Evolutionary conservation across 2,113 vertebrate genomes (phyloP).

Genomic region (Petroica traversi): DNA sequence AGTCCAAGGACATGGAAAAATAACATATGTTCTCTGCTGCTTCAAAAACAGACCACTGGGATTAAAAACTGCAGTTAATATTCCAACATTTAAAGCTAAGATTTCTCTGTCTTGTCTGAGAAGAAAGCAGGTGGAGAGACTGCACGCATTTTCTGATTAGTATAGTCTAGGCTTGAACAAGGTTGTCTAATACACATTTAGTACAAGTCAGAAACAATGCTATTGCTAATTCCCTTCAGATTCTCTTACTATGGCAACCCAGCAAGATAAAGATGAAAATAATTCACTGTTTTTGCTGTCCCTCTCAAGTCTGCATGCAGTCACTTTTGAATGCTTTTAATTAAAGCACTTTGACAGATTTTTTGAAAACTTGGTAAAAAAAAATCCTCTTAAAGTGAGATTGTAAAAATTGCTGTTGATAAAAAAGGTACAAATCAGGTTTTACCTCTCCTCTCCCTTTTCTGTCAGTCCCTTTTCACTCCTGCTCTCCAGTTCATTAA

Average conservation of each 20-base stretch:
- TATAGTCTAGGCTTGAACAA: neutral
- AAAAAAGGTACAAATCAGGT: neutral
- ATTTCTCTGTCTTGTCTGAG: neutral
- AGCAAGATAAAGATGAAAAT: constrained; percentile 47
- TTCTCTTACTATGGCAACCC: constrained; percentile 25
- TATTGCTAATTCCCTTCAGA: constrained; percentile 27
- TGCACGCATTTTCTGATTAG: constrained; percentile 32
- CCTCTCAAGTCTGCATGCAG: neutral
- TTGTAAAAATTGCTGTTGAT: neutral
- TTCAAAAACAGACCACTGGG: neutral
- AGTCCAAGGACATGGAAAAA: neutral
- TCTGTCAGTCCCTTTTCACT: neutral
- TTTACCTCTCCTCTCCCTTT: neutral
- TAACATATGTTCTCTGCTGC: neutral
- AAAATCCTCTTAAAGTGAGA: neutral
- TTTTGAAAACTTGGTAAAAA: constrained; percentile 26
- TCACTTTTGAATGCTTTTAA: constrained; percentile 17
- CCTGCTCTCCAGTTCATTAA: constrained; percentile 34
- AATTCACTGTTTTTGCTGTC: constrained; percentile 10
- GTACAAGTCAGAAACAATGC: constrained; percentile 18
- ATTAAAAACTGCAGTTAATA: neutral
- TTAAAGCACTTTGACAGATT: constrained; percentile 29
- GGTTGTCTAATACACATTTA: constrained; percentile 38
- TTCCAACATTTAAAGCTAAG: neutral
- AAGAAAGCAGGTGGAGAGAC: neutral